A percentile compares a stretch with the other conserved stretches of the same genome.
Conservation (phyloP, 2,888 invertebrate species). For the Oxycera nigricornis region DNA sequence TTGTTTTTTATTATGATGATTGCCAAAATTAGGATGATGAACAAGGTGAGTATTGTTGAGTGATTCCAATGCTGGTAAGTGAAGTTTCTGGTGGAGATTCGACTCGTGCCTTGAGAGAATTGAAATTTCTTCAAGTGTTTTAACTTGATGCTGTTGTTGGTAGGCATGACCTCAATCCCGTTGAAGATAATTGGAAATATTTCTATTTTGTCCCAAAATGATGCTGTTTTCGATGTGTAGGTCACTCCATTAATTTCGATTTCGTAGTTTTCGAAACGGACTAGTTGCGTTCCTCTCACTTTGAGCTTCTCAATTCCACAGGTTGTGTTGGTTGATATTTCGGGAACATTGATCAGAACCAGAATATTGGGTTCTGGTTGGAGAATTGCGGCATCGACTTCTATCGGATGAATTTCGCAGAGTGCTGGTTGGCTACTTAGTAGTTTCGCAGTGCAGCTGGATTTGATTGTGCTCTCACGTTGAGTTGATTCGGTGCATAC, state of each 20-base stretch:
- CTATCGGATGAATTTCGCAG: constrained; percentile 9
- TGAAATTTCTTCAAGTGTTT: no score
- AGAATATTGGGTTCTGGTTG: constrained; percentile 42
- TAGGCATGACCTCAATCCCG: no score
- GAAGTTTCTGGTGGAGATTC: no score
- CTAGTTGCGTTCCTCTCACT: background rate
- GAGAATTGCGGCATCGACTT: constrained; percentile 16
- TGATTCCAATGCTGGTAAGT: no score
- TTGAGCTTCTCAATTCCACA: constrained; percentile 10
- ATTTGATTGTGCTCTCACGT: constrained; percentile 29
- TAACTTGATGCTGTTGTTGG: no score
- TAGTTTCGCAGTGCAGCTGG: constrained; percentile 24
- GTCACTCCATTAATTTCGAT: constrained; percentile 1
- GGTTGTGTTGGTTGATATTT: constrained; percentile 31
- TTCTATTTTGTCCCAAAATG: background rate
- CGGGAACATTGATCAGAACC: constrained; percentile 30
- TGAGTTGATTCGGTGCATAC: constrained; percentile 21
- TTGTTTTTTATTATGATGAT: no score
- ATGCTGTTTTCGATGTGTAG: no score
- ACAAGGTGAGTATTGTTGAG: no score
- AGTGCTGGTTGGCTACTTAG: constrained; percentile 35
- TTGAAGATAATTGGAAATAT: no score
- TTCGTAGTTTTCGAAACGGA: background rate
- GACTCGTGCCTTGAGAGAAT: no score
- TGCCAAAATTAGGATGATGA: no score